Percentiles rank a stretch among this genome's conserved stretches.
Evolutionary conservation across 2,113 vertebrate genomes (phyloP).

Genomic region (Odocoileus hemionus): DNA sequence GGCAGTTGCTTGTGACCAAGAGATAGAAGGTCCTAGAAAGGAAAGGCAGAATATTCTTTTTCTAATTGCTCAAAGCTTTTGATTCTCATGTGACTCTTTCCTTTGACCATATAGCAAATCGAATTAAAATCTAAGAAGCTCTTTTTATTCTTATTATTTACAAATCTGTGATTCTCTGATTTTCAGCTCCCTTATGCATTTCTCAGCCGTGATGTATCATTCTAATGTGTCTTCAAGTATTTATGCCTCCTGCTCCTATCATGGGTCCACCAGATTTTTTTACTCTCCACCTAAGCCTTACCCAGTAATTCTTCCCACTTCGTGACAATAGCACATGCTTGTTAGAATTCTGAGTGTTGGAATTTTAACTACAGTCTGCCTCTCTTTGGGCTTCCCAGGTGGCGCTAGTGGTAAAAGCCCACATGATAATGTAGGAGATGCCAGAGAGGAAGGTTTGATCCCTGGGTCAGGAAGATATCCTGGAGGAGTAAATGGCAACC

Average conservation of each 20-base stretch:
- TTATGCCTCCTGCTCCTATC: not conserved
- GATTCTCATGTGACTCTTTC: not conserved
- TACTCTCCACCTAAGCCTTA: not conserved
- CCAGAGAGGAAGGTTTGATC: not conserved
- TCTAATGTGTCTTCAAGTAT: not conserved
- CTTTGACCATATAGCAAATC: not conserved
- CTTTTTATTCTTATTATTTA: conserved; percentile 28
- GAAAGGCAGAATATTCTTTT: not conserved
- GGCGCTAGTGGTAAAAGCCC: too few species aligned
- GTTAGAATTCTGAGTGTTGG: not conserved
- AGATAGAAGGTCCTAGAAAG: not conserved
- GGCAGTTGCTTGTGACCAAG: not conserved
- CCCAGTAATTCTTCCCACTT: not conserved
- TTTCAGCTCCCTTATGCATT: not conserved
- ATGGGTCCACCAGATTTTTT: not conserved
- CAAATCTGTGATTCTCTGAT: not conserved
- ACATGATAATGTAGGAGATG: not conserved
- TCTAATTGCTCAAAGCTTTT: not conserved
- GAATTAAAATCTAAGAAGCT: not conserved
- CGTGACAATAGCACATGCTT: not conserved
- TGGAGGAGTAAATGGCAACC: not conserved
- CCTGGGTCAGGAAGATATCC: not conserved
- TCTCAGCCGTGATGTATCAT: not conserved
- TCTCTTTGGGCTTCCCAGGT: not conserved
- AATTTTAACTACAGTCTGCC: not conserved